Evolutionary conservation across 2,888 invertebrate genomes (phyloP), one percentile per base, ranked within the genome.

Genomic region (Germaria angustata): DNA sequence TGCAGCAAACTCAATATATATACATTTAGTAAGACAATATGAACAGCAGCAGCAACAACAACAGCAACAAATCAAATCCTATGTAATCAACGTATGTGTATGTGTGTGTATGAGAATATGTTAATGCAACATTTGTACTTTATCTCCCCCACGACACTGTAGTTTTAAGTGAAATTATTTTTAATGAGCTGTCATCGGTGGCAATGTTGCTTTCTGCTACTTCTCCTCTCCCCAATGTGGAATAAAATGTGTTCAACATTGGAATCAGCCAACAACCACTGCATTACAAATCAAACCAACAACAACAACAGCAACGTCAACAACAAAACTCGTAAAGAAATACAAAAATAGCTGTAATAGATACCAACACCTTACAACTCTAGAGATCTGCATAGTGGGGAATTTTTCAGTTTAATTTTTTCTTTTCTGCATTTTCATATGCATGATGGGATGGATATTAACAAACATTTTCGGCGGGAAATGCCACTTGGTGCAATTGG

Each of bases 381-480:
- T 15, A 22, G 44, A 61, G 39, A 24, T 11, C 15, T 46, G 15
- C 39, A 68, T 59, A 24, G 51, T 59, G 76, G 36, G 28, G 68
- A 39, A 55, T 39, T 66, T 57, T 75, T 15, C 4, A 22, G 20
- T 11, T 11, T 44, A 36, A 20, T 24, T 65, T 39, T 39, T 17
- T 24, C 13, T 2, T n/a, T 41, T 32, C 5, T 41, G n/a, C 44
- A 49, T 63, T 65, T 75, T 68, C 49, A 59, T 76, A 68, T 76
- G 49, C 68, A 51, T 63, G 36, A n/a, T 28, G 28, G 36, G 17
- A 41, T 49, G 46, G 39, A 65, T 57, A 57, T 57, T 69, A 72
- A 57, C 73, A 55, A 69, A 78, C 28, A 78, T 82, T 82, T 81
- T 82, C 78, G 78, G 81, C 77, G 78, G 81, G 73, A 82, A 82